phyloP scores from a whole-genome alignment of 2,797 vertebrate genomes.

The Esox masquinongy region DNA sequence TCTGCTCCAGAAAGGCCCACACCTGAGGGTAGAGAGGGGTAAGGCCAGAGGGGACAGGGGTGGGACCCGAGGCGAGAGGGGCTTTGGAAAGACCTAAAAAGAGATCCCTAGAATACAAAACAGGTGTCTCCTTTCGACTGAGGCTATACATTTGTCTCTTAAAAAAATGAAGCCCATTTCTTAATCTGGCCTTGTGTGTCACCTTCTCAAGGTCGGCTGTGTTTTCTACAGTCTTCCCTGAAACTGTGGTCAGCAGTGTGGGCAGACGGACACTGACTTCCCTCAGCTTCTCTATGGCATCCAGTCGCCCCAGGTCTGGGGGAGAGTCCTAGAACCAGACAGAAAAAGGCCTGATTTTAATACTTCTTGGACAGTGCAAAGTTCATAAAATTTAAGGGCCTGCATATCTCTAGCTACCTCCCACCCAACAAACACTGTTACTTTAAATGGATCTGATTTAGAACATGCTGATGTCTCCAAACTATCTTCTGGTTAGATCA shows the following conservation, averaged over 20 bases:
- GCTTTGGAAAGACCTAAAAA: too few relatives aligned
- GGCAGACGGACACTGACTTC: slow-evolving; percentile 13
- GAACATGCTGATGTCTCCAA: too few relatives aligned
- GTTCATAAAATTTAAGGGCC: too few relatives aligned
- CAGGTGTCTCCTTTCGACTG: not conserved
- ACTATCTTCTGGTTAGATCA: too few relatives aligned
- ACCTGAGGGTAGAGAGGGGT: slow-evolving; percentile 13
- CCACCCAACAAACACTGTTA: too few relatives aligned
- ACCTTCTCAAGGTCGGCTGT: slow-evolving; percentile 23
- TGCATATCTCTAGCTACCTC: too few relatives aligned
- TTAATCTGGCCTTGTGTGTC: too few relatives aligned
- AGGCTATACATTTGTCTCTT: too few relatives aligned
- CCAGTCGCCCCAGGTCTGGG: not conserved
- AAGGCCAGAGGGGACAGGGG: not conserved
- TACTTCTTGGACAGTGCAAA: too few relatives aligned
- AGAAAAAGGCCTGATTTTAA: too few relatives aligned
- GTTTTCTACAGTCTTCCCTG: not conserved
- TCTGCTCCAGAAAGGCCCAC: slow-evolving; percentile 25
- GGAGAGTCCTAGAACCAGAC: slow-evolving; percentile 1
- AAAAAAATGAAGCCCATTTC: too few relatives aligned
- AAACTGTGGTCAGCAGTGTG: not conserved
- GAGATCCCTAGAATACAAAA: not conserved
- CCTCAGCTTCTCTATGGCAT: slow-evolving; percentile 32
- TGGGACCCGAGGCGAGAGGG: not conserved
- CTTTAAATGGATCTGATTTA: too few relatives aligned